Base-by-base conservation (phyloP, 1,140 invertebrate genomes). In the Physella acuta region DNA sequence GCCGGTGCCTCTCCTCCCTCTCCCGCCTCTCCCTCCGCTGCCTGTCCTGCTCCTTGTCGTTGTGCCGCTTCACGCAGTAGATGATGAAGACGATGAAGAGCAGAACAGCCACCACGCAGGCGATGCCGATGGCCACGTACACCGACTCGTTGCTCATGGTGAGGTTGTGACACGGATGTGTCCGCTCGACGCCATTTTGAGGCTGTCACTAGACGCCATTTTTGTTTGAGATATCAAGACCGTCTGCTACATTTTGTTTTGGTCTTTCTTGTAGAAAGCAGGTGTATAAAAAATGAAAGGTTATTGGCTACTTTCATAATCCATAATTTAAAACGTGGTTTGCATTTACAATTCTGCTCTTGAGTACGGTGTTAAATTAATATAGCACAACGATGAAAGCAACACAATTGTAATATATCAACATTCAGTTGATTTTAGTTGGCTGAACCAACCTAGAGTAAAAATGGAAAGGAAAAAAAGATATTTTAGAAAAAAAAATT, bases 81-180 rank as follows among this genome's bases (percentile, higher is more conserved):
- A 66, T 66, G n/a, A 66, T 56, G 14, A 66, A 39, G 33, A 66
- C 53, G 34, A 52, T 52, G 51, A 66, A 55, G 4, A 66, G 64
- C 2, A 66, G 64, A 8, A 66, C 39, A n/a, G 64, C 64, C 1
- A 66, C 64, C 1, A 66, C 64, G 37, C 64, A 66, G 39, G 64
- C 52, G 44, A 66, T 56, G 52, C 39, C 64, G 0, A 66, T 56
- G 33, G 64, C 64, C 2, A 66, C 64, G 64, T 55, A 66, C 4
- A 66, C 33, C 1, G 64, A 5, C 52, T 56, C 64, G 20, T 37
- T 28, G n/a, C 26, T 1, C 64, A 66, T 66, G 3, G 11, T n/a
- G 34, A 44, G 52, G 24, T 49, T n/a, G n/a, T 49, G 20, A 20
- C 39, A 8, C 39, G 39, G 8, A 20, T 44, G 8, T 20, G 8